phyloP scores from a whole-genome alignment of 2,888 invertebrate species.

The Cheilosia impressa region DNA sequence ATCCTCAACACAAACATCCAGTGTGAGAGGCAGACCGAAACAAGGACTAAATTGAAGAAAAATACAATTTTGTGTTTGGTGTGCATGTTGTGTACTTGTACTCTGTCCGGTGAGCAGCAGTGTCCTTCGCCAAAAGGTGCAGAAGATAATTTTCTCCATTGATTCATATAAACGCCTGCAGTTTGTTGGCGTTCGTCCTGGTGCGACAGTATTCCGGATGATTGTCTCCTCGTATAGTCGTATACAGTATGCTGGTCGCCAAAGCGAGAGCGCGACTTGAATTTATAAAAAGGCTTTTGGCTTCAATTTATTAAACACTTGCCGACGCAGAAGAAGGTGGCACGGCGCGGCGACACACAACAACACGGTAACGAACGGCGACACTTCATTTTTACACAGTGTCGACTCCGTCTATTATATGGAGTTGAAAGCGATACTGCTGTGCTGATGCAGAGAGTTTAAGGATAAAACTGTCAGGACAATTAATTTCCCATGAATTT shows the following conservation, averaged over 20 bases:
- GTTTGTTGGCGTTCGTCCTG: constrained; percentile 27
- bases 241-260: constrained; percentile 10
- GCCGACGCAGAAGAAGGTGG: constrained; percentile 1
- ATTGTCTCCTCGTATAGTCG: constrained; percentile 33
- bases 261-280: constrained; percentile 47
- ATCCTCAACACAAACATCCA: constrained; percentile 5
- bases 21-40: neutral
- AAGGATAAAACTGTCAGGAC: constrained; percentile 69
- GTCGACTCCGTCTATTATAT: constrained; percentile 16
- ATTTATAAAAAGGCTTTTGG: constrained; percentile 59
- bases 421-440: constrained; percentile 1
- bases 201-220: constrained; percentile 37
- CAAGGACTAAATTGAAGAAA: constrained; percentile 63
- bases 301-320: constrained; percentile 45
- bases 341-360: constrained; percentile 31
- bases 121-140: constrained; percentile 65
- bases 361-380: constrained; percentile 57
- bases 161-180: constrained; percentile 58
- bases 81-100: constrained; percentile 54
- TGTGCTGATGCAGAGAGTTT: constrained; percentile 50
- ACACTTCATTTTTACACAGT: constrained; percentile 64
- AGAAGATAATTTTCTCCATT: constrained; percentile 67
- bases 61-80: constrained; percentile 65
- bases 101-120: neutral
- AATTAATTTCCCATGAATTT: constrained; percentile 74